Evolutionary conservation across 2,797 vertebrate genomes (phyloP), one percentile per base, ranked within the genome.

Genomic region (Kryptolebias ocellatus): DNA sequence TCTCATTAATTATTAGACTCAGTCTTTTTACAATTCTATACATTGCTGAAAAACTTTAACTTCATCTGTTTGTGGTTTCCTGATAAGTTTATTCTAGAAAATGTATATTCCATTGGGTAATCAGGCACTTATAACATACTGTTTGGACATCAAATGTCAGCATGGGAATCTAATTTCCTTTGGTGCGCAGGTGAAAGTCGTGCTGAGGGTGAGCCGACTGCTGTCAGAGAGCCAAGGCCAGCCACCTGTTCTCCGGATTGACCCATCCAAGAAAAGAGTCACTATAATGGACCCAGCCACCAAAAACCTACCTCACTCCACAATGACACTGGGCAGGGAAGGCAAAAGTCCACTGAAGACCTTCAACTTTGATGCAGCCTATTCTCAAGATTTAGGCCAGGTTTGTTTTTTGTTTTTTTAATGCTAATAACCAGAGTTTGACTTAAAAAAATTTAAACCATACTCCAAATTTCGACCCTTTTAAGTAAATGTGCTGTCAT

Each of bases 281-380:
- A 97, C 91, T 0, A 69, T 99, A 14, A 91, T 97, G 67, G 97
- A 99, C 47, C 95, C 96, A 0, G 54, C 92, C 61, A 78, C 73
- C 74, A 95, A 78, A 92, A 93, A 90, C 56, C 87, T 93, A 18
- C 91, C 93, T 3, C 92, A 92, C 15, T 44, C 87, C 42, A 90
- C 94, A 45, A 93, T 93, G 85, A 95, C 95, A 53, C 92, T 94
- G 0, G 90, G 94, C 71, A 88, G 83, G 34, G 93, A 95, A 16
- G 92, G 77, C 34, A 95, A 92, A 67, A 93, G 94, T 54, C 94
- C 93, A 1, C 94, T 96, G 0, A 99, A 97, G 90, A 96, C 96
- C 88, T 96, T 97, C 83, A 95, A 93, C 76, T 96, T 99, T 10
- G 98, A 99, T 53, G 95, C 95, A 0, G 94, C 95, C 53, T 99